phyloP scores from a whole-genome alignment of 2,797 vertebrate genomes.

The Caiman crocodilus region DNA sequence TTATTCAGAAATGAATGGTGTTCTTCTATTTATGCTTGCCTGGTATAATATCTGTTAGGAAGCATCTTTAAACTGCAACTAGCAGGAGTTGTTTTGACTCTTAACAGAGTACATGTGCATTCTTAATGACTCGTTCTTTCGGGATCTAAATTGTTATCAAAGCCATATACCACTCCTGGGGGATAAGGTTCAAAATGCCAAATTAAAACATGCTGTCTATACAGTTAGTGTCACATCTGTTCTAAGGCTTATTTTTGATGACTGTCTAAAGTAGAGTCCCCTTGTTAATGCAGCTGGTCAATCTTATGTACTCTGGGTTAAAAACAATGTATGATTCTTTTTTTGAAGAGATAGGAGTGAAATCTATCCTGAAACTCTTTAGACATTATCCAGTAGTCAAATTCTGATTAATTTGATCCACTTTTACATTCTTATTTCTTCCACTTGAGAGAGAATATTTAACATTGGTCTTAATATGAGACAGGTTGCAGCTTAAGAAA shows the following conservation, averaged over 20 bases:
- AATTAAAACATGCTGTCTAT: neutral
- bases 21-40: neutral
- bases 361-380: neutral
- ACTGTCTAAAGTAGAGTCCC: neutral
- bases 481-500: neutral
- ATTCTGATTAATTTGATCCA: neutral
- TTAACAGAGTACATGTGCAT: rapidly evolving
- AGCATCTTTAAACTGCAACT: neutral
- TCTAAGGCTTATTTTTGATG: neutral
- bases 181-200: rapidly evolving
- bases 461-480: neutral
- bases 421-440: too few species aligned
- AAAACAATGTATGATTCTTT: neutral
- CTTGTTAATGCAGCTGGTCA: neutral
- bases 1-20: neutral
- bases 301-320: neutral
- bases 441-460: slow-evolving; percentile 6
- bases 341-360: neutral
- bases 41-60: rapidly evolving
- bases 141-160: rapidly evolving
- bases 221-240: neutral
- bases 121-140: neutral
- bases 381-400: neutral
- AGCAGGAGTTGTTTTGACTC: neutral
- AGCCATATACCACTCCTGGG: neutral